Evolutionary conservation across 2,888 invertebrate genomes (phyloP).

Genomic region (Thereva nobilitata): DNA sequence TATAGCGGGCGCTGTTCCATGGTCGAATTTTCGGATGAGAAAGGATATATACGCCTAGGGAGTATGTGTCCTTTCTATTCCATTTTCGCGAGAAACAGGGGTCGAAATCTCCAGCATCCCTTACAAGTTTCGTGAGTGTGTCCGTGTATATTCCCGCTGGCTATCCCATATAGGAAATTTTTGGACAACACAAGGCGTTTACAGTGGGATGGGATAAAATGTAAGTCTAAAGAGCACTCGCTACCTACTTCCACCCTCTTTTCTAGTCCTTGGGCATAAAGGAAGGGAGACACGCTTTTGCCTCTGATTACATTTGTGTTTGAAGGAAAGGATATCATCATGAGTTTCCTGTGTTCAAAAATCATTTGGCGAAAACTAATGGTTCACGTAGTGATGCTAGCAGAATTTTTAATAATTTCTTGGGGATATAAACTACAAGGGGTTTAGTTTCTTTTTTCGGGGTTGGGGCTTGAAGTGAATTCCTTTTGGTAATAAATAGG

Average conservation of each 20-base stretch:
- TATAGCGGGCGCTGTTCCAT: slow-evolving; percentile 20
- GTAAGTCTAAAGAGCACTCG: slow-evolving; percentile 32
- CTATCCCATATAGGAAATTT: slow-evolving; percentile 38
- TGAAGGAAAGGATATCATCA: slow-evolving; percentile 39
- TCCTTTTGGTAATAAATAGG: too few species aligned
- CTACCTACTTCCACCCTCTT: slow-evolving; percentile 11
- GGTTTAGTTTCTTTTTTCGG: too few species aligned
- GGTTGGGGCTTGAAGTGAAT: too few species aligned
- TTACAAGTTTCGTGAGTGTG: slow-evolving; percentile 39
- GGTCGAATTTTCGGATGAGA: slow-evolving; percentile 15
- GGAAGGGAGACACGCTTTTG: slow-evolving; percentile 28
- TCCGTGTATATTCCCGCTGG: slow-evolving; percentile 37
- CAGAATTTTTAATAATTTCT: slow-evolving; percentile 36
- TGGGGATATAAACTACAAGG: too few species aligned
- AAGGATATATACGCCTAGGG: slow-evolving; percentile 39
- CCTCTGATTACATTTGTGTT: slow-evolving; percentile 37
- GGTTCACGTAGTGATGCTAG: slow-evolving; percentile 38
- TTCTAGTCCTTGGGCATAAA: slow-evolving; percentile 31
- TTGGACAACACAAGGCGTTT: slow-evolving; percentile 35
- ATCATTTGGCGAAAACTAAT: slow-evolving; percentile 43
- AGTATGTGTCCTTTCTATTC: slow-evolving; percentile 39
- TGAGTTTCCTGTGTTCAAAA: slow-evolving; percentile 40
- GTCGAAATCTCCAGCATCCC: slow-evolving; percentile 40
- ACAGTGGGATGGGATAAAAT: not conserved
- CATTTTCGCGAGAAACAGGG: slow-evolving; percentile 43